Percentiles rank a stretch among this genome's conserved stretches.
Evolutionary conservation across 2,888 invertebrate species (phyloP).

Genomic region (Cetonia aurata): DNA sequence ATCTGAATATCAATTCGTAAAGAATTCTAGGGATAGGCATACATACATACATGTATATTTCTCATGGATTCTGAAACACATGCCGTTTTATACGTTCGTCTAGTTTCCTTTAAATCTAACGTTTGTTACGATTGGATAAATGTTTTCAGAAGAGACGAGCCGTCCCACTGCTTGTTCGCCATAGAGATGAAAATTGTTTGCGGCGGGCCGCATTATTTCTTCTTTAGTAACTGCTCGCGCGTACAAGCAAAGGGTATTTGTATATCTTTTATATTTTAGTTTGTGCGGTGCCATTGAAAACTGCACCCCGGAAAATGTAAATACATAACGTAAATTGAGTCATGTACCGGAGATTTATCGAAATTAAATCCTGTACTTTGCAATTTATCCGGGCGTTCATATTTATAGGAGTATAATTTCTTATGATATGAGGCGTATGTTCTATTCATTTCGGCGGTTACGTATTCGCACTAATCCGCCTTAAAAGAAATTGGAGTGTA

Average conservation of each 20-base stretch:
- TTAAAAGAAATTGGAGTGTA: slow-evolving; percentile 16
- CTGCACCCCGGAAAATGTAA: slow-evolving; percentile 58
- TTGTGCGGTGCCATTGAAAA: slow-evolving; percentile 54
- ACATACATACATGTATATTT: slow-evolving; percentile 3
- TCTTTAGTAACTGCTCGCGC: slow-evolving; percentile 53
- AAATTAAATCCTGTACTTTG: slow-evolving; percentile 47
- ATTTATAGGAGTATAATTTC: slow-evolving; percentile 37
- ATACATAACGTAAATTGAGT: slow-evolving; percentile 53
- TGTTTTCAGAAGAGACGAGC: slow-evolving; percentile 47
- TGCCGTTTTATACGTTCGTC: slow-evolving; percentile 47
- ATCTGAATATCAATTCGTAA: background rate
- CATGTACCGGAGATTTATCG: slow-evolving; percentile 46
- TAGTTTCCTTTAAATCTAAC: slow-evolving; percentile 49
- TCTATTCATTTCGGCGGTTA: slow-evolving; percentile 9
- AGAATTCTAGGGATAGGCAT: background rate
- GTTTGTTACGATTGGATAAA: slow-evolving; percentile 52
- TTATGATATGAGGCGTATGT: slow-evolving; percentile 17
- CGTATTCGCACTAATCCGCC: slow-evolving; percentile 17
- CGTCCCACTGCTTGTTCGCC: slow-evolving; percentile 25
- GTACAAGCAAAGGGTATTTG: slow-evolving; percentile 54
- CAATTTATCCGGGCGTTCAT: slow-evolving; percentile 45
- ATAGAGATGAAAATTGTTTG: slow-evolving; percentile 47
- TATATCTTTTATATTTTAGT: slow-evolving; percentile 58
- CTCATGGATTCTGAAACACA: slow-evolving; percentile 43
- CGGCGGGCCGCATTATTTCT: slow-evolving; percentile 49